phyloP scores from a whole-genome alignment of 1,140 invertebrate species.

The Riptortus pedestris region DNA sequence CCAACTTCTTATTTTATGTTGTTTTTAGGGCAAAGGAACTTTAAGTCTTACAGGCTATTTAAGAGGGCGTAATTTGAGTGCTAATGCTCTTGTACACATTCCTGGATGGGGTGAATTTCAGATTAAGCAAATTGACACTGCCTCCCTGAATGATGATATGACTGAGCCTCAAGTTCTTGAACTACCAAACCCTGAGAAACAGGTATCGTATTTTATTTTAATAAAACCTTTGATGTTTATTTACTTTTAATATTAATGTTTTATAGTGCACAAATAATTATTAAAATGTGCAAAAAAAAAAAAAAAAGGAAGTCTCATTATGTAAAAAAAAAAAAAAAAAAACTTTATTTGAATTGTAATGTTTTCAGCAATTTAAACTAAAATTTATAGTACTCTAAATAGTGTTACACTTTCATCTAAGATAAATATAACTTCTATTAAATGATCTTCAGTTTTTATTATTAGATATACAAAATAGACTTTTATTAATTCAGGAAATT shows the following conservation, averaged over 20 bases:
- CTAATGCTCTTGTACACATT: conserved; percentile 81
- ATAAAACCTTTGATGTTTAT: neutral
- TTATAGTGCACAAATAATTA: too few relatives aligned
- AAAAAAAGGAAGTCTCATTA: too few relatives aligned
- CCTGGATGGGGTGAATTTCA: conserved; percentile 87
- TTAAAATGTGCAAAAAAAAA: neutral
- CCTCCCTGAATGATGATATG: conserved; percentile 47
- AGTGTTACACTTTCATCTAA: too few relatives aligned
- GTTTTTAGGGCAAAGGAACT: conserved; percentile 46
- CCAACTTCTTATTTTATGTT: conserved; percentile 24
- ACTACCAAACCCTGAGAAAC: conserved; percentile 53
- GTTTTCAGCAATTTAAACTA: too few relatives aligned
- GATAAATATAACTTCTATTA: too few relatives aligned
- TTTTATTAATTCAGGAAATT: too few relatives aligned
- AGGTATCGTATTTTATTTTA: conserved; percentile 36
- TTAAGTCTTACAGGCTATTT: conserved; percentile 79
- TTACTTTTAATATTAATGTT: too few relatives aligned
- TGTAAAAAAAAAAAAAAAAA: too few relatives aligned
- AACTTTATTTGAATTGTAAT: too few relatives aligned
- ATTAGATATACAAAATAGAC: too few relatives aligned
- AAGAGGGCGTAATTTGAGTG: conserved; percentile 65
- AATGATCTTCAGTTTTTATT: too few relatives aligned
- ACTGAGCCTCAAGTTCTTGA: conserved; percentile 43
- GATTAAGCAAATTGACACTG: conserved; percentile 66
- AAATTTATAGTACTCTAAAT: too few relatives aligned